phyloP scores from a whole-genome alignment of 2,113 vertebrate species.

The cattle (Bos taurus) region ARS-UCD2.0 NC_037336.1:47007501-47008000 shows the following conservation, averaged over 20 bases:
- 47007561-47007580: not conserved
- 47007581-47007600: not conserved
- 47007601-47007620: not conserved
- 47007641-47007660: not conserved
- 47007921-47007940: not conserved
- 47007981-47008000: not conserved
- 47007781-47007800: not conserved
- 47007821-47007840: constrained; percentile 13
- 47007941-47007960: not conserved
- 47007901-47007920: not conserved
- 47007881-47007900: not conserved
- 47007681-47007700: not conserved
- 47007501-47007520: not conserved
- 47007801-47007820: not conserved
- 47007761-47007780: not conserved
- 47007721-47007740: not conserved
- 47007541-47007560: not conserved
- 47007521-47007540: not conserved
- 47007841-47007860: not conserved
- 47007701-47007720: not conserved
- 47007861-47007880: constrained; percentile 29
- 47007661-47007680: not conserved
- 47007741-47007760: not conserved
- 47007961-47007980: not conserved
- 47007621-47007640: not conserved